Evolutionary conservation across 1,140 invertebrate species (phyloP).

Genomic region (Teleopsis dalmanni): DNA sequence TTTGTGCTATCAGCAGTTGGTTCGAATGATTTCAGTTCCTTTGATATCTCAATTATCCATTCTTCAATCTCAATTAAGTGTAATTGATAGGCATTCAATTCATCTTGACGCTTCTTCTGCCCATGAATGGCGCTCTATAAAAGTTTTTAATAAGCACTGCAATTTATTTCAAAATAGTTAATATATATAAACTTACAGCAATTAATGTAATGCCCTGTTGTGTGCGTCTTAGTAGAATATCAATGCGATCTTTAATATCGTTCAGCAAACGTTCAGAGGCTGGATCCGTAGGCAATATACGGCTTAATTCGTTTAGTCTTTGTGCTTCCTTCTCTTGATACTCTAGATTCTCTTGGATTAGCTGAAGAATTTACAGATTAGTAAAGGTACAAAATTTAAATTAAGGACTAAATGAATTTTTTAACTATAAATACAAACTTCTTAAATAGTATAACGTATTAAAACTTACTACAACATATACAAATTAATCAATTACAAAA

Average conservation of each 20-base stretch:
- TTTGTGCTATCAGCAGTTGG: conserved; percentile 26
- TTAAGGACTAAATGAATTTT: no score
- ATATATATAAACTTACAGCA: conserved; percentile 22
- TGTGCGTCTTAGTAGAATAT: conserved; percentile 32
- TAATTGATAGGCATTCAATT: conserved; percentile 53
- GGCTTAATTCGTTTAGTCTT: conserved; percentile 26
- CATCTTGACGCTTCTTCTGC: conserved; percentile 50
- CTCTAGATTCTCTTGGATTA: conserved; percentile 42
- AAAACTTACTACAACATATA: no score
- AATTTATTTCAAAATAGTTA: background rate
- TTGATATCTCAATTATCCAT: conserved; percentile 50
- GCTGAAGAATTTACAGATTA: conserved; percentile 14
- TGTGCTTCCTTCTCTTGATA: conserved; percentile 32
- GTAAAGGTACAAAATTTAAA: no score
- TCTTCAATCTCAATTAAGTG: conserved; percentile 56
- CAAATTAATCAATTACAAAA: no score
- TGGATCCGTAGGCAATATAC: conserved; percentile 31
- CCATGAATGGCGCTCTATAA: conserved; percentile 48
- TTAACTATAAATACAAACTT: no score
- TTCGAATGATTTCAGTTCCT: conserved; percentile 29
- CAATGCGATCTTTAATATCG: conserved; percentile 35
- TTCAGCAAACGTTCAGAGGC: conserved; percentile 33
- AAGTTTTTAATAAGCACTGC: background rate
- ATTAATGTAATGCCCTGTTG: conserved; percentile 42
- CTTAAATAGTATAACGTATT: no score